A percentile compares a stretch with the other conserved stretches of the same genome.
phyloP scores from a whole-genome alignment of 2,113 vertebrate species.

The Crotalus viridis region DNA sequence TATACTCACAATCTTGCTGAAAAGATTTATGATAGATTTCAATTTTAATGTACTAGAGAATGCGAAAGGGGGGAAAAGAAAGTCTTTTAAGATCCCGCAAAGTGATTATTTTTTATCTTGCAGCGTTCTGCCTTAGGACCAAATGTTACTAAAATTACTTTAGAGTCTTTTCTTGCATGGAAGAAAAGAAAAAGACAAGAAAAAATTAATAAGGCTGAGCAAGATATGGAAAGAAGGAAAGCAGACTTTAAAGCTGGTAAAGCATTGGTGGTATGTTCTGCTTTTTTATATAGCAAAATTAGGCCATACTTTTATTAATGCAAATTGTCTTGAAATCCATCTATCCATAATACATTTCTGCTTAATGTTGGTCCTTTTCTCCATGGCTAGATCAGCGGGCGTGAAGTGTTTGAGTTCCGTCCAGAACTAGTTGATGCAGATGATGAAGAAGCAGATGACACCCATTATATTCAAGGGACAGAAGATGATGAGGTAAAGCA shows the following conservation, averaged over 20 bases:
- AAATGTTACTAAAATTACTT: slow-evolving; percentile 95
- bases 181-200: slow-evolving; percentile 99
- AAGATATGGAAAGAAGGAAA: slow-evolving; percentile 96
- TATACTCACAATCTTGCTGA: background rate
- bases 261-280: slow-evolving; percentile 82
- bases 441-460: slow-evolving; percentile 91
- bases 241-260: slow-evolving; percentile 96
- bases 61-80: background rate
- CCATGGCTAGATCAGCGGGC: slow-evolving; percentile 84
- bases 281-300: background rate
- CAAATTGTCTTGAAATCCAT: background rate
- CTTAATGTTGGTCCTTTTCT: background rate
- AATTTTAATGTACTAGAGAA: background rate
- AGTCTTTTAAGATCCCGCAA: background rate
- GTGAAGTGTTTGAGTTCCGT: slow-evolving; percentile 95
- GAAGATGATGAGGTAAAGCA: slow-evolving; percentile 73
- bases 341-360: background rate
- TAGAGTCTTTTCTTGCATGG: slow-evolving; percentile 97
- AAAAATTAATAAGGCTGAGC: slow-evolving; percentile 84
- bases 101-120: slow-evolving; percentile 31
- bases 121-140: slow-evolving; percentile 89
- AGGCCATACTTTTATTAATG: background rate
- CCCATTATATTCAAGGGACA: slow-evolving; percentile 72
- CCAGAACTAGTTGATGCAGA: slow-evolving; percentile 93
- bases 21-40: background rate